Conservation (phyloP, 2,797 vertebrate genomes). For the Chrosomus eos region DNA sequence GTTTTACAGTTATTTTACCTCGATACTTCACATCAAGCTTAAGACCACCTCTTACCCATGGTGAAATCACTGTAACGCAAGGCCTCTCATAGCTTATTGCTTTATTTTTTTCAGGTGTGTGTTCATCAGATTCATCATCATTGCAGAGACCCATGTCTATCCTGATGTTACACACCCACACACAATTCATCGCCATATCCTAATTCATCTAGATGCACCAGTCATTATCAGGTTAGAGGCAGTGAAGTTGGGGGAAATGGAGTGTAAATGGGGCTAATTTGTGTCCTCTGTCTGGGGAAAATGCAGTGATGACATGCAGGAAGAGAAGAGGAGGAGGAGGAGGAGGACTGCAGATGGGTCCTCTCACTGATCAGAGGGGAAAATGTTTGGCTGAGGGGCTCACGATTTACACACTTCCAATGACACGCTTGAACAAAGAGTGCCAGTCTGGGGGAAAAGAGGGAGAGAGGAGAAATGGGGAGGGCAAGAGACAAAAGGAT, state of each 20-base stretch:
- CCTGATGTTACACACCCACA: background rate
- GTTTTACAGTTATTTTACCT: constrained; percentile 5
- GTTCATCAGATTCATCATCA: constrained; percentile 7
- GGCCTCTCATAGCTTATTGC: background rate
- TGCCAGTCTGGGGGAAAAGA: constrained; percentile 24
- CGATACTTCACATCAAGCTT: background rate
- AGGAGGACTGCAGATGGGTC: constrained; percentile 53
- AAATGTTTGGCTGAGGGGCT: constrained; percentile 58
- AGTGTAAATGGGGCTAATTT: constrained; percentile 66
- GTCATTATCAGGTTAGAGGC: constrained; percentile 57
- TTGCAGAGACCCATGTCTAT: constrained; percentile 3
- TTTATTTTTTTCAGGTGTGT: constrained; percentile 6
- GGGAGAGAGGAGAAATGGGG: background rate
- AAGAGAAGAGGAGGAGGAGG: constrained; percentile 33
- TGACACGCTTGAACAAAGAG: constrained; percentile 60
- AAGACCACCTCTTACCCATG: background rate
- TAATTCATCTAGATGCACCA: constrained; percentile 39
- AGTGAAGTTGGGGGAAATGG: constrained; percentile 63
- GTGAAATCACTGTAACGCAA: background rate
- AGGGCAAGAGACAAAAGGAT: constrained; percentile 35
- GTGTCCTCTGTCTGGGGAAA: constrained; percentile 51
- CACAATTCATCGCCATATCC: constrained; percentile 34
- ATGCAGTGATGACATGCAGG: constrained; percentile 57
- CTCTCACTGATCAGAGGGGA: constrained; percentile 51
- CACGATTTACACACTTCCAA: constrained; percentile 58